These are phyloP conservation scores for Arnoldichthys spilopterus DNA, from an alignment of 2,797 vertebrate genomes.

Conservation along the genomic window DNA sequence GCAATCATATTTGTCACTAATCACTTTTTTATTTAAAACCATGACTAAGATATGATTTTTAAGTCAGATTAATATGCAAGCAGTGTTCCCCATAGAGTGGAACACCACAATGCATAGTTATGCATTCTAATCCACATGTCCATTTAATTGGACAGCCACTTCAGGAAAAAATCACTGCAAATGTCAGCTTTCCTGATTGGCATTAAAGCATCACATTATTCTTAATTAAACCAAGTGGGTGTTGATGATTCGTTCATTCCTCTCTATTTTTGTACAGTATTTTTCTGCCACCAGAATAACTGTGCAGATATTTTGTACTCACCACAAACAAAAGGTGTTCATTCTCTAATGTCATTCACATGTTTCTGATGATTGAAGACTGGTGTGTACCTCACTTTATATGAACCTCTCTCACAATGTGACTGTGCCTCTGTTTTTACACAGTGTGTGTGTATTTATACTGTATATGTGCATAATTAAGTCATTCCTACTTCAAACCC, in stretches of 20 bases:
- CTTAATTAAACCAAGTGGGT: background rate
- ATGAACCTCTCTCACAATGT: constrained; percentile 68
- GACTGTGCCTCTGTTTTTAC: constrained; percentile 76
- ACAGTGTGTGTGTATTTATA: constrained; percentile 76
- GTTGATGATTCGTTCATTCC: background rate
- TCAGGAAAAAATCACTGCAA: constrained; percentile 53
- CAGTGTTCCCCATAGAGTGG: background rate
- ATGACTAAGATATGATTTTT: background rate
- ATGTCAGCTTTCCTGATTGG: constrained; percentile 14
- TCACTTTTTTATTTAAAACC: background rate
- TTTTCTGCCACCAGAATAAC: constrained; percentile 26
- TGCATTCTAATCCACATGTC: background rate
- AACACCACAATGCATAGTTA: background rate
- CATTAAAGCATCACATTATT: background rate
- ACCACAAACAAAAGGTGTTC: background rate
- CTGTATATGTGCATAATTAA: constrained; percentile 56
- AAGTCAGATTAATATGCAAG: constrained; percentile 12
- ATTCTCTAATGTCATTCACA: constrained; percentile 8
- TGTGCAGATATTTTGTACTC: constrained; percentile 30
- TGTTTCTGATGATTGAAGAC: constrained; percentile 36
- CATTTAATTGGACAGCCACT: constrained; percentile 44
- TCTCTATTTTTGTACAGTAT: background rate
- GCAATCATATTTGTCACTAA: background rate
- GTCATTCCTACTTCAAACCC: constrained; percentile 61
- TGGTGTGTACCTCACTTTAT: constrained; percentile 51